A percentile compares a stretch with the other conserved stretches of the same genome.
These are phyloP conservation scores for Dendrolimus pini DNA, from an alignment of 2,888 invertebrate species.

Conservation along the genomic window DNA sequence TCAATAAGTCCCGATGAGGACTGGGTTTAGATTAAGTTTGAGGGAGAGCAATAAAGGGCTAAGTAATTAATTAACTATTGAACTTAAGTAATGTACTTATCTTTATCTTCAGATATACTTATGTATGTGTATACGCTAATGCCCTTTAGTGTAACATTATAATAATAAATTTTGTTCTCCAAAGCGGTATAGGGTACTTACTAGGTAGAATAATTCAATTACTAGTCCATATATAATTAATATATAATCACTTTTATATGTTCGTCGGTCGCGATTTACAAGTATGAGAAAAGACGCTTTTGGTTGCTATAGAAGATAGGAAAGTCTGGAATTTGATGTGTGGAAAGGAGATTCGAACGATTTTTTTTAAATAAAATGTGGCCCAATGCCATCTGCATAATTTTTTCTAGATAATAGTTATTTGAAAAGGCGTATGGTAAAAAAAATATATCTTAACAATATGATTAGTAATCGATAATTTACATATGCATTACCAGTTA, in stretches of 20 bases:
- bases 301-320: no score
- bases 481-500: no score
- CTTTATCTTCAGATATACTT: conserved; percentile 44
- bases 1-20: conserved; percentile 62
- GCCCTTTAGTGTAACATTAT: conserved; percentile 46
- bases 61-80: conserved; percentile 37
- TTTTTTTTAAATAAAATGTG: no score
- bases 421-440: no score
- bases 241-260: conserved; percentile 62
- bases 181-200: conserved; percentile 75
- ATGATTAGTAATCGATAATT: no score
- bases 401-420: no score
- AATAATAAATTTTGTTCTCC: conserved; percentile 50
- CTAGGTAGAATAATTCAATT: conserved; percentile 74
- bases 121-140: conserved; percentile 36
- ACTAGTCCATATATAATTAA: conserved; percentile 72
- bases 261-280: conserved; percentile 34
- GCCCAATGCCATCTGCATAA: no score
- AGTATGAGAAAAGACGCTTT: no score
- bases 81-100: conserved; percentile 50
- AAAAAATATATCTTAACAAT: no score
- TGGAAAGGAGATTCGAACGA: no score
- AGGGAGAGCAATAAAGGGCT: conserved; percentile 64
- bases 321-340: no score
- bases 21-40: conserved; percentile 60